Conservation (phyloP, 1,140 invertebrate genomes). For the Halesus radiatus region DNA sequence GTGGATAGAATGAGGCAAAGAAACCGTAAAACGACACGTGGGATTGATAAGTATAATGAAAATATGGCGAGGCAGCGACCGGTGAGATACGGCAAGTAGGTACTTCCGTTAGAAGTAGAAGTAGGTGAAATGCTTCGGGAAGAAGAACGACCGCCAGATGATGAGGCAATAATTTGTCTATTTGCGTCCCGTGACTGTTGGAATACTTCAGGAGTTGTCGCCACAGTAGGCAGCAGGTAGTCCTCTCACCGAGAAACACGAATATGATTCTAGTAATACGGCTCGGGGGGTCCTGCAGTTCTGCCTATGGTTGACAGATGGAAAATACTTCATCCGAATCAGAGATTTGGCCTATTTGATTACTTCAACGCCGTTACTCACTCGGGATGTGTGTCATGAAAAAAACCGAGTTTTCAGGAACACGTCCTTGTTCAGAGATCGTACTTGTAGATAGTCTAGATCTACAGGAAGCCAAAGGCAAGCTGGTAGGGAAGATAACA, state of each 20-base stretch:
- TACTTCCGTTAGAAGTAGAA: not conserved
- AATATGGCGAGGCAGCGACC: not conserved
- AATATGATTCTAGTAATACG: not conserved
- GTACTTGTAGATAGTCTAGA: not conserved
- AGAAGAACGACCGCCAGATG: slow-evolving; percentile 15
- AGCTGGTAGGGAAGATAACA: not conserved
- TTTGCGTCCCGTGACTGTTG: not conserved
- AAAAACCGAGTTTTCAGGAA: not conserved
- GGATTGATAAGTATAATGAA: not conserved
- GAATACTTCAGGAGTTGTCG: slow-evolving; percentile 1
- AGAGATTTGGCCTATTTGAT: slow-evolving; percentile 13
- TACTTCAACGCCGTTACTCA: not conserved
- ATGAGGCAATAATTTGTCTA: slow-evolving; percentile 13
- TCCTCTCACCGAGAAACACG: not conserved
- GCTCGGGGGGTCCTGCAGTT: not conserved
- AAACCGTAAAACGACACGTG: too few relatives aligned
- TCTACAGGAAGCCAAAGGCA: not conserved
- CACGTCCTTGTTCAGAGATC: not conserved
- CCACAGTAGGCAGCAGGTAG: not conserved
- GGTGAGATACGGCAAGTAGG: not conserved
- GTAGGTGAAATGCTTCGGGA: slow-evolving; percentile 11
- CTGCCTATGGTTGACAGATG: too few relatives aligned
- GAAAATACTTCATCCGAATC: not conserved
- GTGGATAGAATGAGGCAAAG: too few relatives aligned
- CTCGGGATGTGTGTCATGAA: not conserved